Base-by-base conservation (phyloP, 2,113 vertebrate genomes). In the Pachycephala philippinensis region DNA sequence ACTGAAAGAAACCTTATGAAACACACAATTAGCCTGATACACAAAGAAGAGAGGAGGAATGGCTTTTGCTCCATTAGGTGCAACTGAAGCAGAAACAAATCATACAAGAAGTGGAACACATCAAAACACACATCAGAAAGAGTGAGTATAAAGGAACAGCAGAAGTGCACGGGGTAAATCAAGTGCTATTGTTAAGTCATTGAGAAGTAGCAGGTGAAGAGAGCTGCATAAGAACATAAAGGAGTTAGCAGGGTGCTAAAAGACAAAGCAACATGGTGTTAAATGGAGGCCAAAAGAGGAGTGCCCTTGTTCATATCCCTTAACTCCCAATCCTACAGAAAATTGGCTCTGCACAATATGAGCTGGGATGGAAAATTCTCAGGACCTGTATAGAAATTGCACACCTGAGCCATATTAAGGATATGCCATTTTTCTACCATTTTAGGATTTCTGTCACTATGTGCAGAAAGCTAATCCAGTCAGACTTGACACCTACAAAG, bases 241-340 rank as follows among this genome's bases (percentile, higher is more conserved):
- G 35, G 16, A 64, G 9, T 47, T 39, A 87, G n/a, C 11, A 74
- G 45, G 26, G 9, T 50, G 35, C 21, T 70, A 37, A 84, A 94
- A 92, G 28, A 74, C 28, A 80, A 84, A 78, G 50, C 28, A 84
- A 31, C 0, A 1, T 24, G 40, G 14, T 1, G 1, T 75, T 69
- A 61, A 78, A 75, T 6, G 21, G 45, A 84, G 37, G 26, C 9
- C 28, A 66, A 23, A 17, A 39, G 18, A 65, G 16, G 19, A 79
- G 12, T 0, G 0, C 11, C 4, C 1, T 1, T 69, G 35, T n/a
- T 33, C 7, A 4, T 45, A 74, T 20, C 6, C 10, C 6, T 1
- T 24, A 64, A 33, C 17, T 47, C 18, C 14, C 20, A 68, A 42
- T 39, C 20, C 21, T 39, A 30, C 63, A 60, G 53, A 89, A 91